Conservation (phyloP, 2,797 vertebrate genomes). For the Peromyscus eremicus region DNA sequence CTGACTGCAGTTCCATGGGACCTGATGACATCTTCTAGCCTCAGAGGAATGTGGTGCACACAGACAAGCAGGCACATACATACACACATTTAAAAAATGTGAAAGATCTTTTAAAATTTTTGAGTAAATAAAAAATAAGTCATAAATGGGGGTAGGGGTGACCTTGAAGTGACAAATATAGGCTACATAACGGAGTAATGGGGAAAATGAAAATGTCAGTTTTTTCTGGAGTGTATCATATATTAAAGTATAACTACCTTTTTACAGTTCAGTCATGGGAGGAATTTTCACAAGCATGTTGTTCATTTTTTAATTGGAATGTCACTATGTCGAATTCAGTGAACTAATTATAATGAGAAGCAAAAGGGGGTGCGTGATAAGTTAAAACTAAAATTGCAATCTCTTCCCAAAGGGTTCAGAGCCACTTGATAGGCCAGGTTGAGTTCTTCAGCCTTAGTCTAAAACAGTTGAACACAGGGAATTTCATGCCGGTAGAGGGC, state of each 20-base stretch:
- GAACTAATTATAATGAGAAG: not conserved
- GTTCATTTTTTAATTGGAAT: constrained; percentile 24
- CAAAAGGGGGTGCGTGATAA: not conserved
- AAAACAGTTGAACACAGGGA: not conserved
- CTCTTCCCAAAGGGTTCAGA: not conserved
- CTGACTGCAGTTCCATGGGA: not conserved
- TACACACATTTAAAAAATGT: not conserved
- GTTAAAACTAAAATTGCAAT: not conserved
- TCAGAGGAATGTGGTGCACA: not conserved
- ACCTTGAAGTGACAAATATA: not conserved
- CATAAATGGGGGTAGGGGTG: not conserved
- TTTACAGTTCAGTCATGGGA: not conserved
- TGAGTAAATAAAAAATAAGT: not conserved
- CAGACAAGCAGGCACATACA: too few relatives aligned
- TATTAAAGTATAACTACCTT: not conserved
- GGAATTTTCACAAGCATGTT: not conserved
- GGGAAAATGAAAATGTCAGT: not conserved
- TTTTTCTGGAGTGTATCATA: not conserved
- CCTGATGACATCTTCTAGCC: not conserved
- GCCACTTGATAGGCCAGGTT: not conserved
- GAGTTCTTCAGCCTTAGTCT: not conserved
- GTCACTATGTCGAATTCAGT: not conserved
- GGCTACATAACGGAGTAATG: rapidly evolving
- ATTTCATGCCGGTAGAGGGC: not conserved
- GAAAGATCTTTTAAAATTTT: not conserved